Base-by-base conservation (phyloP, 2,888 invertebrate species). In the Drosophila setosimentum region DNA sequence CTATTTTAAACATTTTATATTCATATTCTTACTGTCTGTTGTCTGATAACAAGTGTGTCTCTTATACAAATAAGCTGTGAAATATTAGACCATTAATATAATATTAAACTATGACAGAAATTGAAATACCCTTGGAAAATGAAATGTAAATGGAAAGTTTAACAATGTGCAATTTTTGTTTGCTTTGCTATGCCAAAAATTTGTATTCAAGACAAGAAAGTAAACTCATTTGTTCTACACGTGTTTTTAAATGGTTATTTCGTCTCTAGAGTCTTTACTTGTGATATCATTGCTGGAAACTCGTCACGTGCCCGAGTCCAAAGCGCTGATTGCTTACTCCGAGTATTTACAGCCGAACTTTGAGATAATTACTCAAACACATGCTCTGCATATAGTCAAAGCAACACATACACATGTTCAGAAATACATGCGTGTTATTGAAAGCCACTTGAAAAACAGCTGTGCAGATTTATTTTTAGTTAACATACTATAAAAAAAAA, bases 1-100 rank as follows among this genome's bases (percentile, higher is more conserved):
- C 8, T 29, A 13, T 13, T 8, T 11, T 6, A 29, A n/a, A 29
- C 5, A 27, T 11, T 35, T 21, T 27, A 27, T 18, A 10, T 24
- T 11, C 42, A 21, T 27, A 10, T 60, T 33, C 18, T 21, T 21
- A 21, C 21, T 55, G 16, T 58, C 8, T 29, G 21, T n/a, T 30
- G 21, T 35, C 42, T 57, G 57, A 57, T 57, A 57, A 57, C 29
- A 57, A 30, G 16, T 42, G 57, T 63, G 27, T 10, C 65, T 49
- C 16, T 32, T 37, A n/a, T 18, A 13, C n/a, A 50, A 50, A 63
- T 30, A 63, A 49, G 10, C 24, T n/a, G n/a, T 16, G 10, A 0
- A 35, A 16, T 21, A 7, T 27, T 32, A 8, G 7, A 5, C 4
- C 1, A 13, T 13, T 16, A 27, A n/a, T 27, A 27, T 40, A n/a